These are phyloP conservation scores for Mactromeris polynyma DNA, from an alignment of 2,888 invertebrate species.

Conservation along the genomic window DNA sequence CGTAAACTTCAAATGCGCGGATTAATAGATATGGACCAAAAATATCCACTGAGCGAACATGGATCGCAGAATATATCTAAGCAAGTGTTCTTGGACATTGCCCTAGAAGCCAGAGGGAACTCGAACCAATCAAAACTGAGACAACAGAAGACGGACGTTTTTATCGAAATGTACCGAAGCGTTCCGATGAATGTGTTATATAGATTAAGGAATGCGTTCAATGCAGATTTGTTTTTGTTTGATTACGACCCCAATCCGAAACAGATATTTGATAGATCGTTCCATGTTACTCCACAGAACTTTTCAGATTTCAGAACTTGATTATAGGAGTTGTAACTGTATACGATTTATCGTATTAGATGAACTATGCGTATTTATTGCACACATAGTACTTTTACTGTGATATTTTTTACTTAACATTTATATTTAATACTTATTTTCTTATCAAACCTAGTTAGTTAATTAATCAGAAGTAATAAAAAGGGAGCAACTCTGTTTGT, in stretches of 20 bases:
- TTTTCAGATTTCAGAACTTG: constrained; percentile 36
- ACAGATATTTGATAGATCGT: constrained; percentile 42
- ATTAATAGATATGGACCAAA: constrained; percentile 52
- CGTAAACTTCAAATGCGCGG: constrained; percentile 60
- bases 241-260: constrained; percentile 54
- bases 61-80: background rate
- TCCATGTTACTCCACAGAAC: background rate
- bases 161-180: constrained; percentile 47
- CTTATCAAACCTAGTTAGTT: background rate
- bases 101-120: constrained; percentile 35
- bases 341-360: too few species aligned
- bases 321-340: background rate
- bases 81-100: constrained; percentile 36
- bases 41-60: constrained; percentile 32
- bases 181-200: constrained; percentile 43
- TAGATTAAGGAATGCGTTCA: constrained; percentile 29
- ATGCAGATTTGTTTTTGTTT: constrained; percentile 58
- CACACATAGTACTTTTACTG: too few species aligned
- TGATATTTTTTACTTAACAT: too few species aligned
- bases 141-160: constrained; percentile 38
- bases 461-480: too few species aligned
- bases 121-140: constrained; percentile 42
- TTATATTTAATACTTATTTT: too few species aligned
- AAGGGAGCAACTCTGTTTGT: too few species aligned
- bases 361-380: too few species aligned